Evolutionary conservation across 2,797 vertebrate genomes (phyloP).

Genomic region (Xiphophorus birchmanni): DNA sequence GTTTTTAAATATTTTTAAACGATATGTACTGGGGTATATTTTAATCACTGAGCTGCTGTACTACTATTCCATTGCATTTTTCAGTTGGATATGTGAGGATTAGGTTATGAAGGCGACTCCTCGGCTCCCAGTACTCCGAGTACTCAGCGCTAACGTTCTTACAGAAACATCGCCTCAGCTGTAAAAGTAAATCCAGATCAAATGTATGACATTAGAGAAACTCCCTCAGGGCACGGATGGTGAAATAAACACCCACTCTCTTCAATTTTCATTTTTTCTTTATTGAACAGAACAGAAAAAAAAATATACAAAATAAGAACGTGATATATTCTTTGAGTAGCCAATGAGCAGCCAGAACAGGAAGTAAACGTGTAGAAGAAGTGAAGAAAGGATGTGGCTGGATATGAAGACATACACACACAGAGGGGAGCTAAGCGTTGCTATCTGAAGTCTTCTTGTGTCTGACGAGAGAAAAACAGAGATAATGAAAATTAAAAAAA

Average conservation of each 20-base stretch:
- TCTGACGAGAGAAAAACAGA: conserved; percentile 35
- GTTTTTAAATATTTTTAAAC: no score
- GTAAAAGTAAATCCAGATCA: conserved; percentile 55
- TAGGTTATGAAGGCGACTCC: not conserved
- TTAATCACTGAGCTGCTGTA: no score
- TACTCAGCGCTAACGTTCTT: not conserved
- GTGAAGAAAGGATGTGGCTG: conserved; percentile 32
- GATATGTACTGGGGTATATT: no score
- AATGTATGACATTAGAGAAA: conserved; percentile 38
- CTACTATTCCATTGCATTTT: not conserved
- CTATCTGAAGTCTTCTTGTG: conserved; percentile 41
- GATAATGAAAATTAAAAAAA: rapidly evolving
- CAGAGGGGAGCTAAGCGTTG: conserved; percentile 53
- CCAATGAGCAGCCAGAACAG: conserved; percentile 46
- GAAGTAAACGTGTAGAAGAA: conserved; percentile 70
- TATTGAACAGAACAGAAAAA: conserved; percentile 75
- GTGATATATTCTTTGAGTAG: conserved; percentile 70
- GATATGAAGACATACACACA: conserved; percentile 15
- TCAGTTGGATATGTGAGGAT: conserved; percentile 1
- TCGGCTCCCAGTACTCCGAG: no score
- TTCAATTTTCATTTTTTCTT: conserved; percentile 61
- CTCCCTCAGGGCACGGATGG: not conserved
- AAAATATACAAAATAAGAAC: conserved; percentile 73
- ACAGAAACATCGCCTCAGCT: conserved; percentile 9
- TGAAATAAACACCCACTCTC: conserved; percentile 44